A percentile compares a stretch with the other conserved stretches of the same genome.
Evolutionary conservation across 2,888 invertebrate genomes (phyloP).

Genomic region (Sericinus montela): DNA sequence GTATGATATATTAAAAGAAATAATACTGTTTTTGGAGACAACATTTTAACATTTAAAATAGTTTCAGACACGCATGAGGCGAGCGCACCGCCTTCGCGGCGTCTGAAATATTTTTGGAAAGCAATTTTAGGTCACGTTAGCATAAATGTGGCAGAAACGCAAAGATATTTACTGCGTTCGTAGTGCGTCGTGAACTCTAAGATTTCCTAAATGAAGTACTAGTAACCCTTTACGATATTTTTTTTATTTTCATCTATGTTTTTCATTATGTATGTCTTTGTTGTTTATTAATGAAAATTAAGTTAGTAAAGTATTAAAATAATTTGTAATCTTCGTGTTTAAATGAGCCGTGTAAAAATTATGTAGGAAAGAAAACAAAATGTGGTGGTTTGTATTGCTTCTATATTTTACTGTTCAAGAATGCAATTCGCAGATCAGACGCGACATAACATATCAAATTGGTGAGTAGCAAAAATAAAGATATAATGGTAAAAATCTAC

Average conservation of each 20-base stretch:
- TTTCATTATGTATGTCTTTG: no score
- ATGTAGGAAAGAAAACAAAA: constrained; percentile 18
- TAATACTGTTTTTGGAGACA: constrained; percentile 31
- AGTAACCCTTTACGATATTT: not conserved
- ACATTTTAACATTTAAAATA: constrained; percentile 32
- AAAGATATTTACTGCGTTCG: constrained; percentile 19
- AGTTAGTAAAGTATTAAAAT: no score
- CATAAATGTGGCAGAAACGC: constrained; percentile 26
- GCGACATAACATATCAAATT: constrained; percentile 47
- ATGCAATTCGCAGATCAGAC: constrained; percentile 38
- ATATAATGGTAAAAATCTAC: no score
- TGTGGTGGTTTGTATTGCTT: constrained; percentile 36
- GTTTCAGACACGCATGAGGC: constrained; percentile 39
- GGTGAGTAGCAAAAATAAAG: constrained; percentile 37
- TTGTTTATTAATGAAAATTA: no score
- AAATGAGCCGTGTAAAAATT: no score
- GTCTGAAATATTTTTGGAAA: constrained; percentile 75
- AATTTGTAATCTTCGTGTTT: no score
- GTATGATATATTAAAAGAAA: constrained; percentile 28
- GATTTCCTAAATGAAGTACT: no score
- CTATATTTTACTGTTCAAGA: constrained; percentile 30
- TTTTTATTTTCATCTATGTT: no score
- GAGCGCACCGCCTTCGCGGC: constrained; percentile 44
- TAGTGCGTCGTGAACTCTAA: constrained; percentile 16
- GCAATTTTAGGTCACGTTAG: constrained; percentile 67